A percentile compares a stretch with the other conserved stretches of the same genome.
Evolutionary conservation across 2,888 invertebrate species (phyloP).

Genomic region (Xanthia icteritia): DNA sequence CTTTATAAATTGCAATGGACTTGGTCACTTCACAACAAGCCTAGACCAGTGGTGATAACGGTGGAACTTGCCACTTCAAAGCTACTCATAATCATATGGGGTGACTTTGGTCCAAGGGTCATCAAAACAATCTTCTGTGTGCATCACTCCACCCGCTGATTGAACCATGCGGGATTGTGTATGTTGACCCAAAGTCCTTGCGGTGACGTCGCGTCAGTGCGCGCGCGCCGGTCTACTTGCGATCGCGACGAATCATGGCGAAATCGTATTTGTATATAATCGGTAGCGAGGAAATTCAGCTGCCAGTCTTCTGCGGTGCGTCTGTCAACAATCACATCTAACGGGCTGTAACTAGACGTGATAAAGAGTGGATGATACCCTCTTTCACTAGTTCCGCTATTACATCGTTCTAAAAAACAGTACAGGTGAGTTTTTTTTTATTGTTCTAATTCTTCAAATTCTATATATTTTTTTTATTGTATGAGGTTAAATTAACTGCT

Average conservation of each 20-base stretch:
- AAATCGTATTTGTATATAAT: slow-evolving; percentile 67
- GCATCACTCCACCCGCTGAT: slow-evolving; percentile 25
- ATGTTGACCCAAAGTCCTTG: slow-evolving; percentile 58
- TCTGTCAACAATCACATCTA: slow-evolving; percentile 55
- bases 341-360: slow-evolving; percentile 38
- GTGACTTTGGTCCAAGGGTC: slow-evolving; percentile 30
- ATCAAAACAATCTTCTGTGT: slow-evolving; percentile 24
- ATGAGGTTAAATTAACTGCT: not conserved
- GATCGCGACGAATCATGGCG: slow-evolving; percentile 47
- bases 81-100: not conserved
- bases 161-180: slow-evolving; percentile 34
- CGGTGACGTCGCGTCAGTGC: slow-evolving; percentile 51
- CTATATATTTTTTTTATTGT: no score
- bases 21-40: slow-evolving; percentile 6
- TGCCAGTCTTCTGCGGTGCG: slow-evolving; percentile 61
- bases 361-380: slow-evolving; percentile 46
- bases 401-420: slow-evolving; percentile 32
- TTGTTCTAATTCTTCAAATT: no score
- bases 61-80: slow-evolving; percentile 7
- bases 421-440: slow-evolving; percentile 45
- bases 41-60: not conserved
- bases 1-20: not conserved
- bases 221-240: slow-evolving; percentile 49
- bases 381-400: slow-evolving; percentile 30
- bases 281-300: slow-evolving; percentile 57